A percentile compares a stretch with the other conserved stretches of the same genome.
Evolutionary conservation across 2,797 vertebrate species (phyloP).

Genomic region (Melanotaenia nigrans): DNA sequence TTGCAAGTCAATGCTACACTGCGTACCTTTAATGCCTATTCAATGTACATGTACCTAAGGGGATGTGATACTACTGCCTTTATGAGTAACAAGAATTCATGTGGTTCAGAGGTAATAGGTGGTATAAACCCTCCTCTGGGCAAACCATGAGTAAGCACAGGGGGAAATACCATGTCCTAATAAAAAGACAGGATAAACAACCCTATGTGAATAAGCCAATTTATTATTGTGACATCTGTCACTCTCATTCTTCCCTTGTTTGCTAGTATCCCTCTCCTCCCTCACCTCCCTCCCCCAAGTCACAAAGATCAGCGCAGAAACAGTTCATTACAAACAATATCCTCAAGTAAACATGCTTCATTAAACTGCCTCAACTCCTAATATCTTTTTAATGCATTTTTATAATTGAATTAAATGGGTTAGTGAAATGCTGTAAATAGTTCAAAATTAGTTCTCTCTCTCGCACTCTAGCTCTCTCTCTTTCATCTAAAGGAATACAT

Average conservation of each 20-base stretch:
- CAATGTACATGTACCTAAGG: constrained; percentile 5
- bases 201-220: constrained; percentile 5
- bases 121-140: not conserved
- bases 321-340: constrained; percentile 88
- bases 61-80: constrained; percentile 1
- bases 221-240: constrained; percentile 51
- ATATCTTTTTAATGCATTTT: constrained; percentile 91
- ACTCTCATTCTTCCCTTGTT: constrained; percentile 53
- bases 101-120: constrained; percentile 6
- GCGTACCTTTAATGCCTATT: not conserved
- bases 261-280: constrained; percentile 22
- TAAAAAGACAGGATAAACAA: constrained; percentile 5
- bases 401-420: constrained; percentile 89
- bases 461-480: constrained; percentile 30
- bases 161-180: not conserved
- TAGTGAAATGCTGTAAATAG: constrained; percentile 83
- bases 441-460: constrained; percentile 56
- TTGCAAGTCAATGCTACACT: constrained; percentile 4
- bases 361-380: constrained; percentile 85
- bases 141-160: constrained; percentile 3
- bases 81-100: not conserved
- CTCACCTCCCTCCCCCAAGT: constrained; percentile 59
- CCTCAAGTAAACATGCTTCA: constrained; percentile 87
- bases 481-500: constrained; percentile 47
- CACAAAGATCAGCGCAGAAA: constrained; percentile 79